phyloP scores from a whole-genome alignment of 2,113 vertebrate species.

The Acanthisitta chloris region DNA sequence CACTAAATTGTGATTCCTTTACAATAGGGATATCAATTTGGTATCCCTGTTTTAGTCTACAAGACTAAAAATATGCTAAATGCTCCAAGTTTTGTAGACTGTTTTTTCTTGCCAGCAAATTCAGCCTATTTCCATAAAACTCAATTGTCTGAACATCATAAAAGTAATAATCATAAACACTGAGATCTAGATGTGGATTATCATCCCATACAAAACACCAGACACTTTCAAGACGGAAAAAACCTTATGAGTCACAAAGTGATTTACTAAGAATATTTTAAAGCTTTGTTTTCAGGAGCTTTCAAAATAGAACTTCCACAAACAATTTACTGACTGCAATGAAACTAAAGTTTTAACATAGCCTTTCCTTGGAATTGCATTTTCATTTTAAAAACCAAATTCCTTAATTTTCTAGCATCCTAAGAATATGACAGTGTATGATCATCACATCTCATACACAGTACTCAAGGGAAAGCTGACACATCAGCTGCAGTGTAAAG shows the following conservation, averaged over 20 bases:
- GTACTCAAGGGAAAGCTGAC: neutral
- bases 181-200: neutral
- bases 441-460: neutral
- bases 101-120: neutral
- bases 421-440: accelerated
- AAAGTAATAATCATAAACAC: neutral
- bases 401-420: neutral
- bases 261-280: neutral
- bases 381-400: neutral
- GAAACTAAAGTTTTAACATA: neutral
- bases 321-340: neutral
- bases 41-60: neutral
- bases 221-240: neutral
- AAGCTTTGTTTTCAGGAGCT: neutral
- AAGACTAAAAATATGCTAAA: neutral
- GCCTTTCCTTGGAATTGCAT: neutral
- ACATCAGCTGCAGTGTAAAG: accelerated
- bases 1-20: neutral
- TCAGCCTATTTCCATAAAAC: neutral
- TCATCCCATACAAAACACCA: neutral
- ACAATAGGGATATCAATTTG: neutral
- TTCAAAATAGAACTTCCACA: neutral
- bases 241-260: neutral
- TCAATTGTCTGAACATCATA: neutral
- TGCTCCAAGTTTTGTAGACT: neutral